A percentile compares a stretch with the other conserved stretches of the same genome.
phyloP scores from a whole-genome alignment of 2,113 vertebrate species.

The Scytalopus superciliaris region DNA sequence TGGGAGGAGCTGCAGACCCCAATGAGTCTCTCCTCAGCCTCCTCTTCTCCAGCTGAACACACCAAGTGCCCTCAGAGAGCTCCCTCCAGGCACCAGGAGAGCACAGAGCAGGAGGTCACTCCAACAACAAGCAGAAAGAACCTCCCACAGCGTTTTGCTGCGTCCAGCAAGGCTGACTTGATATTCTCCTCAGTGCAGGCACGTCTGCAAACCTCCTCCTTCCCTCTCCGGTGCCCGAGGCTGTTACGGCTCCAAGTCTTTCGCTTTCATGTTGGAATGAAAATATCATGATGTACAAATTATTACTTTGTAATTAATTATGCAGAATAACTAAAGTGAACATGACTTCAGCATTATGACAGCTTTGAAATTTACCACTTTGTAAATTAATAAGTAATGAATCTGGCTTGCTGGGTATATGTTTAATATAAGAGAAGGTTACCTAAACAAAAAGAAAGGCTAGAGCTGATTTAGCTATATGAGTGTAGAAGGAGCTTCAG shows the following conservation, averaged over 20 bases:
- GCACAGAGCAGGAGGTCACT: background rate
- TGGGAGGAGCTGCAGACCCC: background rate
- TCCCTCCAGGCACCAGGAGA: background rate
- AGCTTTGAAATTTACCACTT: slow-evolving; percentile 74
- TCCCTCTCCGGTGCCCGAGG: slow-evolving; percentile 42
- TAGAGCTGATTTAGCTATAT: background rate
- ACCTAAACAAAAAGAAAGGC: slow-evolving; percentile 34
- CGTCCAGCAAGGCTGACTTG: background rate
- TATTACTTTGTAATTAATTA: slow-evolving; percentile 82
- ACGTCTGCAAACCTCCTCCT: background rate
- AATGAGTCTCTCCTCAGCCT: background rate
- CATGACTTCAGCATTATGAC: slow-evolving; percentile 74
- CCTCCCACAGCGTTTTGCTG: fast-evolving
- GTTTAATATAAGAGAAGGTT: slow-evolving; percentile 35
- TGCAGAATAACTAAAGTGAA: slow-evolving; percentile 73
- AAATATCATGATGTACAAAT: slow-evolving; percentile 77
- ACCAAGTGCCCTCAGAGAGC: background rate
- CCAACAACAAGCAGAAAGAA: fast-evolving
- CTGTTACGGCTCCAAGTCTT: slow-evolving; percentile 39
- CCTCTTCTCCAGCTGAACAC: background rate
- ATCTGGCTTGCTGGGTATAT: slow-evolving; percentile 20
- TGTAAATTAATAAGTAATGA: slow-evolving; percentile 66
- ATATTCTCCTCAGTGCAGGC: background rate
- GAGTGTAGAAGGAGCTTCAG: background rate
- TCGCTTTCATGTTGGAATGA: slow-evolving; percentile 69